phyloP scores from a whole-genome alignment of 2,113 vertebrate species.

The Cervus canadensis region DNA sequence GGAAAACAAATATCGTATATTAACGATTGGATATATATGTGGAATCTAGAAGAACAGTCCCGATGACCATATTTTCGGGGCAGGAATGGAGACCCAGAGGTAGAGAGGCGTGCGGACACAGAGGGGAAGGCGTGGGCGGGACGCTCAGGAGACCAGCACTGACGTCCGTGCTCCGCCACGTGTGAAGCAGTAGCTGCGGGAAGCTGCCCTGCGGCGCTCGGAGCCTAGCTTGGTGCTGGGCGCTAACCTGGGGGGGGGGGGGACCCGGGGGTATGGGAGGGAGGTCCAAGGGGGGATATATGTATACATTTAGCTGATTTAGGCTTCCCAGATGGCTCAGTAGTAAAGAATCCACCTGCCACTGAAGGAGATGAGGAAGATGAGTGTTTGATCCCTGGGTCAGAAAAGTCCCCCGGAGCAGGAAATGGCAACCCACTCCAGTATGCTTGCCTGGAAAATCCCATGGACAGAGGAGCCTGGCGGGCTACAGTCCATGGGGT shows the following conservation, averaged over 20 bases:
- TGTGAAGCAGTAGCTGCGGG: neutral
- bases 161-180: neutral
- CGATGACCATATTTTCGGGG: neutral
- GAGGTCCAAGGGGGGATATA: neutral
- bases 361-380: neutral
- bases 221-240: neutral
- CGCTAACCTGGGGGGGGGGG: no score
- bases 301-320: neutral
- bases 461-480: neutral
- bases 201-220: neutral
- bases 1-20: neutral
- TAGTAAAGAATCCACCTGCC: neutral
- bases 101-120: neutral
- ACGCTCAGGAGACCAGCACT: fast-evolving
- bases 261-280: neutral
- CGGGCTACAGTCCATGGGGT: neutral
- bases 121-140: neutral
- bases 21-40: neutral
- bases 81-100: neutral
- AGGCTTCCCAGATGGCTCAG: neutral
- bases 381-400: neutral
- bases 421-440: neutral
- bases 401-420: neutral
- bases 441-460: neutral
- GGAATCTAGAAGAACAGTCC: neutral